A percentile compares a stretch with the other conserved stretches of the same genome.
phyloP scores from a whole-genome alignment of 2,888 invertebrate genomes.

The Sabatieria punctata region DNA sequence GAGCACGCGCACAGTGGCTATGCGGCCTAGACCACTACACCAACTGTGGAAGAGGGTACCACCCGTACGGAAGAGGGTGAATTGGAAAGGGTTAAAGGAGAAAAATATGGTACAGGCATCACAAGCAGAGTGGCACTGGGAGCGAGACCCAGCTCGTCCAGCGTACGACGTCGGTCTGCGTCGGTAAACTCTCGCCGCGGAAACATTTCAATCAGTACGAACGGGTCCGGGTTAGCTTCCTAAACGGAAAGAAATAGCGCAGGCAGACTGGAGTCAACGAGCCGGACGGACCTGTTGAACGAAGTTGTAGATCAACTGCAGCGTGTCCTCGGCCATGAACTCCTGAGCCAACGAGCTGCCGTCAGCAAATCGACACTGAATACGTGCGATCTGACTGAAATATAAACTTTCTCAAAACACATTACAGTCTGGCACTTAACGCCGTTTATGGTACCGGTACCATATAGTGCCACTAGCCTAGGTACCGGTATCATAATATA shows the following conservation, averaged over 20 bases:
- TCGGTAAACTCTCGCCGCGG: constrained; percentile 51
- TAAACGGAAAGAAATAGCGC: no score
- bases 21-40: no score
- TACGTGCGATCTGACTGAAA: constrained; percentile 42
- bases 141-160: constrained; percentile 50
- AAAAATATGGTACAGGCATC: constrained; percentile 46
- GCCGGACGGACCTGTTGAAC: neutral
- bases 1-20: no score
- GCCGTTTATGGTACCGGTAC: no score
- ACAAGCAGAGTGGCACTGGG: constrained; percentile 60
- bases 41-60: constrained; percentile 55
- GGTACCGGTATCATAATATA: no score
- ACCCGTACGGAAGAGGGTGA: no score
- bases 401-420: constrained; percentile 54
- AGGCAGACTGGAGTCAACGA: constrained; percentile 40
- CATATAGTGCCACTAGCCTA: no score
- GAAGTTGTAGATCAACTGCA: neutral
- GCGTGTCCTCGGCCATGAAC: neutral
- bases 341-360: constrained; percentile 42
- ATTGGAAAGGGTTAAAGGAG: no score
- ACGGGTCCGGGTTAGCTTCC: no score
- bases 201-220: constrained; percentile 12
- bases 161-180: constrained; percentile 41
- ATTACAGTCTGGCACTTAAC: no score
- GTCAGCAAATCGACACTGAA: constrained; percentile 71